A percentile compares a stretch with the other conserved stretches of the same genome.
Evolutionary conservation across 2,113 vertebrate species (phyloP).

Genomic region (Gracilinanus agilis): DNA sequence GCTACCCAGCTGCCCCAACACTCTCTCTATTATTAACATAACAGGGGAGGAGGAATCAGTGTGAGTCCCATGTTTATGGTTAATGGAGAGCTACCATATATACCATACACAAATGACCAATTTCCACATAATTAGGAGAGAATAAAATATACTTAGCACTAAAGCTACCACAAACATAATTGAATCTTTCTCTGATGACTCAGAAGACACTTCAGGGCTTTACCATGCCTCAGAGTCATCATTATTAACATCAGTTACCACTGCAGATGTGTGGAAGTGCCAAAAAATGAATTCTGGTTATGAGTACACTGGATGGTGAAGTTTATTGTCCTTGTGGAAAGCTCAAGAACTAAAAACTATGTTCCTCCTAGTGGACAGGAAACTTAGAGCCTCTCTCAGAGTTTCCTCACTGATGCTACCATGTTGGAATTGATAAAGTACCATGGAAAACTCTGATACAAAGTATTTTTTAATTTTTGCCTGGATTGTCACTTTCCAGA

Average conservation of each 20-base stretch:
- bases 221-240: not conserved
- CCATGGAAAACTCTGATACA: not conserved
- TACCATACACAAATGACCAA: constrained; percentile 9
- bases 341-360: not conserved
- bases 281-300: not conserved
- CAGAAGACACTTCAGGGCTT: not conserved
- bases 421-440: not conserved
- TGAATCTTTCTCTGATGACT: not conserved
- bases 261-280: not conserved
- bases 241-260: not conserved
- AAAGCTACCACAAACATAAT: constrained; percentile 1
- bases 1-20: too few species aligned
- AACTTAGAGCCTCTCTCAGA: not conserved
- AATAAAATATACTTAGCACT: not conserved
- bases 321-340: not conserved
- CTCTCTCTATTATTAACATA: not conserved
- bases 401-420: not conserved
- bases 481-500: not conserved
- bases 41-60: not conserved
- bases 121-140: constrained; percentile 3
- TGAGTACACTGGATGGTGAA: not conserved
- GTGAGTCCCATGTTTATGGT: not conserved
- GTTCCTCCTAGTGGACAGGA: not conserved
- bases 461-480: not conserved
- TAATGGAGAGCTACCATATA: constrained; percentile 1